Evolutionary conservation across 2,888 invertebrate genomes (phyloP), one percentile per base, ranked within the genome.

Genomic region (Polydrusus pterygomalis): DNA sequence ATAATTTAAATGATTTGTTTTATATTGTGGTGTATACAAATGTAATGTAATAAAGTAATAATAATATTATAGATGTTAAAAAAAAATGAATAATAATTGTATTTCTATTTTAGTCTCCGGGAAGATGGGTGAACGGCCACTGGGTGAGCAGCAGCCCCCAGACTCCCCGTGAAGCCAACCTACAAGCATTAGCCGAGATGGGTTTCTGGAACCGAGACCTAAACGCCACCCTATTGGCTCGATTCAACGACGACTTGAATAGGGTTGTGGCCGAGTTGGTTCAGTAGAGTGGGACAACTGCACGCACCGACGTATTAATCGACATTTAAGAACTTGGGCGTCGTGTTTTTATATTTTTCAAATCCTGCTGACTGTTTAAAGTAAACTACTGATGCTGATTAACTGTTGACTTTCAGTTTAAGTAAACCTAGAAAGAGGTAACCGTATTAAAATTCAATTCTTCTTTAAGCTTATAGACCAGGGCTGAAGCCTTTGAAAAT

Each of bases 191-290:
- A 47, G 80, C 84, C 5, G 88, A 88, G 75, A 89, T 89, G 89
- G 89, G 89, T 15, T 89, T 89, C 79, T 82, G 81, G 79, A 85
- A 89, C 77, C 80, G 85, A 62, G 86, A 87, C 77, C 79, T 87
- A 30, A 88, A 88, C 80, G 86, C 86, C 6, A 86, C 87, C 10
- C 82, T 88, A 11, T 80, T 89, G 71, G 85, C 86, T 17, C 84
- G 87, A 67, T 87, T 86, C 81, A 84, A 87, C 75, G 87, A 88
- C 79, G 88, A 89, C 78, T 78, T 89, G 20, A 79, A 82, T 47
- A 82, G 84, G 79, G 88, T 88, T 20, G 85, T 89, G 45, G 84
- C 85, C 13, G 88, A 88, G 79, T 82, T 88, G 18, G 81, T 88
- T 30, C 83, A 84, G 73, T 85, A 83, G 78, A 60, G 49, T 17